These are phyloP conservation scores for Ptychochromis oligacanthus DNA, from an alignment of 2,113 vertebrate species.

Conservation along the genomic window DNA sequence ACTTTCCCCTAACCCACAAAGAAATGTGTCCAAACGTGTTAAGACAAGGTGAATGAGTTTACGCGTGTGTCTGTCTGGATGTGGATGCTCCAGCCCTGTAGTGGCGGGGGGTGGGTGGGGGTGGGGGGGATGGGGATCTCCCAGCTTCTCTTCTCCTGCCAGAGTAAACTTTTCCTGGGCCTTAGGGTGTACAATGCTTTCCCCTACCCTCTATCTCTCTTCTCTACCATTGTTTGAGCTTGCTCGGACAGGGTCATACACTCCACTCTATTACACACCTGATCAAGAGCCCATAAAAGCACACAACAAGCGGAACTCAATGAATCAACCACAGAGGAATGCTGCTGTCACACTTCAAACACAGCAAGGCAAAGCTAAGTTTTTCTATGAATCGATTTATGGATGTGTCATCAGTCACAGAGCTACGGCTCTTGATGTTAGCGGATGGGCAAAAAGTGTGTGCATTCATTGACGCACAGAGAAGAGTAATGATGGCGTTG, in stretches of 20 bases:
- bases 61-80: conserved; percentile 59
- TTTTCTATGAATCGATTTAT: conserved; percentile 50
- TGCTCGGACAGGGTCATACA: conserved; percentile 51
- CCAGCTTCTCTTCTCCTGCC: conserved; percentile 60
- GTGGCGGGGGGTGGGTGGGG: conserved; percentile 5
- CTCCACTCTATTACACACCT: conserved; percentile 63
- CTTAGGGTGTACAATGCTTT: conserved; percentile 12
- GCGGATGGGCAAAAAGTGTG: not conserved
- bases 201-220: conserved; percentile 19
- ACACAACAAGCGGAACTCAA: conserved; percentile 35
- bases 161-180: conserved; percentile 61
- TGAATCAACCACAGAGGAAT: conserved; percentile 61
- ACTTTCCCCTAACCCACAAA: conserved; percentile 36
- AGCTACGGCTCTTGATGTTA: conserved; percentile 26
- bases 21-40: conserved; percentile 54
- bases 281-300: conserved; percentile 53
- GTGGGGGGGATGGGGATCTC: conserved; percentile 35
- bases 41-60: conserved; percentile 54
- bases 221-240: conserved; percentile 45
- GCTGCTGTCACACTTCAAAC: conserved; percentile 58
- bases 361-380: not conserved
- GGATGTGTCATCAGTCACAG: conserved; percentile 62
- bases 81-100: conserved; percentile 55
- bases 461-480: conserved; percentile 9
- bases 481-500: conserved; percentile 16